phyloP scores from a whole-genome alignment of 1,140 invertebrate species.

The Vollenhovia emeryi region DNA sequence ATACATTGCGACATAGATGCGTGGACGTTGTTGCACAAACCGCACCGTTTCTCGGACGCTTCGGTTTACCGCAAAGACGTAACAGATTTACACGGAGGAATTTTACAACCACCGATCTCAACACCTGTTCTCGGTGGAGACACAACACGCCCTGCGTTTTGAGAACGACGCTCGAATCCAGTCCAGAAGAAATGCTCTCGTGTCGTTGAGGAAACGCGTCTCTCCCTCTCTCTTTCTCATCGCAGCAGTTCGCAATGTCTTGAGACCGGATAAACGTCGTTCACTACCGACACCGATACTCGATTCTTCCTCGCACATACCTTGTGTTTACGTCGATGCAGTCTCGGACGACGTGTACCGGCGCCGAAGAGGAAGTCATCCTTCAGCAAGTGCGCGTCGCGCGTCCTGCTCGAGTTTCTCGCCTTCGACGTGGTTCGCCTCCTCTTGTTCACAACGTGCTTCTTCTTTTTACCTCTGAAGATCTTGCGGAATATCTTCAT shows the following conservation, averaged over 20 bases:
- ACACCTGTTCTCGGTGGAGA: neutral
- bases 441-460: neutral
- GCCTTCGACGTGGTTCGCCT: neutral
- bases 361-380: constrained; percentile 37
- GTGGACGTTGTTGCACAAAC: neutral
- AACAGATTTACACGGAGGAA: constrained; percentile 29
- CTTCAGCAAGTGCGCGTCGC: constrained; percentile 6
- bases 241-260: neutral
- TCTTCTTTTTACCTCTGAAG: constrained; percentile 20
- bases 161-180: neutral
- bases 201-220: neutral
- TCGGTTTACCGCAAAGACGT: constrained; percentile 37
- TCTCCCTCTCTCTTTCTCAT: no score
- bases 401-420: constrained; percentile 13
- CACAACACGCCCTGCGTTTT: neutral
- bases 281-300: neutral
- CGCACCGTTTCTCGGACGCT: neutral
- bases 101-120: neutral
- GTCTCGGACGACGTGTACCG: neutral
- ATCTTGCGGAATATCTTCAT: constrained; percentile 40
- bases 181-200: neutral
- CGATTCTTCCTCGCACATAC: neutral
- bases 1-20: neutral
- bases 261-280: neutral
- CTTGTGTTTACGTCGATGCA: constrained; percentile 35